phyloP scores from a whole-genome alignment of 1,140 invertebrate species.

The Lordiphosa stackelbergi region DNA sequence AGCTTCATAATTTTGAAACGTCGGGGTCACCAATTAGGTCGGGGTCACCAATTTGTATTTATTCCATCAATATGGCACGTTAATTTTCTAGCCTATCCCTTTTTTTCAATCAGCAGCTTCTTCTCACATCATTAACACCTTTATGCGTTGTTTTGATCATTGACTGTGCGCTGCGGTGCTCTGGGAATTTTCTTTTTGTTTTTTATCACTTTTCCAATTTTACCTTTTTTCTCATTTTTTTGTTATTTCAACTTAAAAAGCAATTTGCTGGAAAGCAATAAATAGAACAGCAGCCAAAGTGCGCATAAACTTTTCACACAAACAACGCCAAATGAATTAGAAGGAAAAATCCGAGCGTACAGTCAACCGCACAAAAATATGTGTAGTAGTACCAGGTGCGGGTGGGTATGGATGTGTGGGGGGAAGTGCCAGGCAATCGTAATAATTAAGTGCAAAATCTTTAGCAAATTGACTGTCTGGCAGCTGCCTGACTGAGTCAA shows the following conservation, averaged over 20 bases:
- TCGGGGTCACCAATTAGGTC: no score
- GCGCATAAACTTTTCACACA: constrained; percentile 17
- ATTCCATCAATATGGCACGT: no score
- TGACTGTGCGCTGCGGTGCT: no score
- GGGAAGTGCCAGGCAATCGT: constrained; percentile 2
- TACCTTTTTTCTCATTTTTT: not conserved
- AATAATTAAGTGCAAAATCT: constrained; percentile 26
- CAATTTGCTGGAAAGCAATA: constrained; percentile 12
- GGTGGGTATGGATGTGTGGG: not conserved
- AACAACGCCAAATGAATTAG: constrained; percentile 3
- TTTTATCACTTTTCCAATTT: not conserved
- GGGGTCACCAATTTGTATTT: no score
- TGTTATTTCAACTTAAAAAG: constrained; percentile 1
- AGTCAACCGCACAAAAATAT: not conserved
- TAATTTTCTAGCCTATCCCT: no score
- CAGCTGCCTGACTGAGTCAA: constrained; percentile 19
- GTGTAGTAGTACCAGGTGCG: not conserved
- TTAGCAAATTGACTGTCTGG: constrained; percentile 20
- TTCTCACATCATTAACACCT: no score
- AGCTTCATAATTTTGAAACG: no score
- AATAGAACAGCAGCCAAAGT: constrained; percentile 9
- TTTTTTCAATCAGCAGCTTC: no score
- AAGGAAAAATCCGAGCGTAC: constrained; percentile 4
- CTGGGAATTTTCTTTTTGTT: no score
- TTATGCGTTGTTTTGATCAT: no score